Evolutionary conservation across 2,888 invertebrate species (phyloP).

Genomic region (Euphydryas editha): DNA sequence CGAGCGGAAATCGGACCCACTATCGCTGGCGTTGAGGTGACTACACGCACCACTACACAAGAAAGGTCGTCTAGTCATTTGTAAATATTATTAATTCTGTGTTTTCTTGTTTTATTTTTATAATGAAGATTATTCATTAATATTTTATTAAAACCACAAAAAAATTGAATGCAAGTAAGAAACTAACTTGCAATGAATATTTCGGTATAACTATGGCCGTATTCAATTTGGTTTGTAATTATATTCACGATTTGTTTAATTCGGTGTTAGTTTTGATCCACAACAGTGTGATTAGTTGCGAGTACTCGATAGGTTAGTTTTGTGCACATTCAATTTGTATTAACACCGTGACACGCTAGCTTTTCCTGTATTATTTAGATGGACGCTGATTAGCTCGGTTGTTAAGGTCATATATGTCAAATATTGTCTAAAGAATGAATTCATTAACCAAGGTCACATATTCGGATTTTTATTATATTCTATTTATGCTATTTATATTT

Average conservation of each 20-base stretch:
- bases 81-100: too few relatives aligned
- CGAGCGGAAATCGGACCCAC: too few relatives aligned
- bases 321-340: conserved; percentile 28
- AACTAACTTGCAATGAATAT: conserved; percentile 1
- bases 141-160: too few relatives aligned
- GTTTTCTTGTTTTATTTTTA: too few relatives aligned
- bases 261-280: conserved; percentile 30
- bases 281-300: conserved; percentile 25
- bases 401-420: conserved; percentile 45
- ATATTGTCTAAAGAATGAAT: conserved; percentile 33
- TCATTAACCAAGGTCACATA: conserved; percentile 25
- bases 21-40: too few relatives aligned
- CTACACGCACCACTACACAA: too few relatives aligned
- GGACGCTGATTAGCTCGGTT: conserved; percentile 47
- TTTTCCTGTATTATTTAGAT: conserved; percentile 48
- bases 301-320: conserved; percentile 18
- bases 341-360: conserved; percentile 36
- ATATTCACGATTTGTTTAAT: conserved; percentile 20
- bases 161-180: not conserved
- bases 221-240: conserved; percentile 22
- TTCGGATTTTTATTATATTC: not conserved
- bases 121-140: too few relatives aligned
- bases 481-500: not conserved
- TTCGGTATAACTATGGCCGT: not conserved
- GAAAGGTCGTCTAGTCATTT: too few relatives aligned